These are phyloP conservation scores for Agrotis segetum DNA, from an alignment of 2,888 invertebrate genomes.

Conservation along the genomic window DNA sequence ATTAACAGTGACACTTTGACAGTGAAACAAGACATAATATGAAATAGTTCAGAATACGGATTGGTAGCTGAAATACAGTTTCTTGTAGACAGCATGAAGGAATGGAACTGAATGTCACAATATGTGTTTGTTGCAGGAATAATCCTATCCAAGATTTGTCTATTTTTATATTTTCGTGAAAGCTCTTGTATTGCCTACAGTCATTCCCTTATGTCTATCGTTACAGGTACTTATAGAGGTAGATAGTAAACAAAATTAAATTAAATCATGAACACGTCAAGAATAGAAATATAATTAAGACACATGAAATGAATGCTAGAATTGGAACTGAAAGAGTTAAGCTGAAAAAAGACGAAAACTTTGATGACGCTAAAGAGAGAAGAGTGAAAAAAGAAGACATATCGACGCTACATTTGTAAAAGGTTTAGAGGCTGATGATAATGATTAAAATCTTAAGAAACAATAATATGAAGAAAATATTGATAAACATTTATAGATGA, in stretches of 20 bases:
- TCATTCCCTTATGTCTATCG: not conserved
- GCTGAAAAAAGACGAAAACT: too few species aligned
- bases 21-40: not conserved
- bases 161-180: not conserved
- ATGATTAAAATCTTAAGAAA: not conserved
- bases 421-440: not conserved
- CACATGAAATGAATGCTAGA: not conserved
- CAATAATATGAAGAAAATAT: not conserved
- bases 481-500: not conserved
- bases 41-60: not conserved
- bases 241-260: not conserved
- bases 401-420: not conserved
- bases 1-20: slow-evolving; percentile 11
- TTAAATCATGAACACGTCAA: not conserved
- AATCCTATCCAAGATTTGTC: too few species aligned
- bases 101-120: not conserved
- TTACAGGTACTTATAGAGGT: not conserved
- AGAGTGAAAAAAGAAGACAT: not conserved
- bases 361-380: too few species aligned
- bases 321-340: not conserved
- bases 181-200: too few species aligned
- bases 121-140: too few species aligned
- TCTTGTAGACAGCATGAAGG: not conserved
- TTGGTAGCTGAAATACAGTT: not conserved
- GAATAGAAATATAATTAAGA: not conserved